Conservation (phyloP, 2,888 invertebrate species). For the Muschampia plurimacula region DNA sequence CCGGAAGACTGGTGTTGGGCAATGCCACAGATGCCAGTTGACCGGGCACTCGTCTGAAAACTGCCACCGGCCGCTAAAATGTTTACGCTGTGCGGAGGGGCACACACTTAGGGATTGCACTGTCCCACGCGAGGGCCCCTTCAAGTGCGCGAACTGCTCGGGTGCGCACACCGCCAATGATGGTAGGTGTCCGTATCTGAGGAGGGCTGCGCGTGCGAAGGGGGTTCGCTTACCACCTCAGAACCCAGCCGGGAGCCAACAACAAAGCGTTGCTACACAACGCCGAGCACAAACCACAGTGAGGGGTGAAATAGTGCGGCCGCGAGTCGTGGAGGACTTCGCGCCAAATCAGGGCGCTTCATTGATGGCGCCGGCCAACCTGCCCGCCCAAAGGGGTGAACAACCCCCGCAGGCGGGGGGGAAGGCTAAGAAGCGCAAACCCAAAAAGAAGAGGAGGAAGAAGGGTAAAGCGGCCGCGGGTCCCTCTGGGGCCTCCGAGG, state of each 20-base stretch:
- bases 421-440: too few relatives aligned
- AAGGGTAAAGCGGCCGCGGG: too few relatives aligned
- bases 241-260: neutral
- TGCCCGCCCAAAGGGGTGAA: too few relatives aligned
- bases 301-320: too few relatives aligned
- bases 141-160: neutral
- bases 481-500: too few relatives aligned
- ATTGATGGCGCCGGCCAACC: too few relatives aligned
- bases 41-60: neutral
- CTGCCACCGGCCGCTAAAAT: neutral
- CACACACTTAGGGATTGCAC: neutral
- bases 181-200: neutral
- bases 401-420: too few relatives aligned
- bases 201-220: neutral
- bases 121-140: neutral
- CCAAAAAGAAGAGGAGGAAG: too few relatives aligned
- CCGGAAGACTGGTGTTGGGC: neutral
- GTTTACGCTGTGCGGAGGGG: neutral
- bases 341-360: too few relatives aligned
- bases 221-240: neutral
- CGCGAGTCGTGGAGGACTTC: too few relatives aligned
- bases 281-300: neutral
- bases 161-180: neutral
- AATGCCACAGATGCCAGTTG: neutral
- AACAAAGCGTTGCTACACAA: neutral